phyloP scores from a whole-genome alignment of 2,797 vertebrate genomes.

The Carcharodon carcharias region DNA sequence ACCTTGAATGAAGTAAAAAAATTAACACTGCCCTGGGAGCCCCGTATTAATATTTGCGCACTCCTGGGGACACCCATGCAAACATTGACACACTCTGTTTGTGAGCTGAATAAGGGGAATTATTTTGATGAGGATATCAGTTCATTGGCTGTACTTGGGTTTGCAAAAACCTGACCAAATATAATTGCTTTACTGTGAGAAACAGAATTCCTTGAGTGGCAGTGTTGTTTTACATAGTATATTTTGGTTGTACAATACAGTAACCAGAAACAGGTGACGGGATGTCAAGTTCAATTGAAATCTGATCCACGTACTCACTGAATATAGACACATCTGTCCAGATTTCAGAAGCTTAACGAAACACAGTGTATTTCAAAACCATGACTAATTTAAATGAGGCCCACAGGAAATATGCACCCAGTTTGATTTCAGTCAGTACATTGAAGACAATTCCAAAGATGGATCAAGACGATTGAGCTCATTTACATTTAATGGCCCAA shows the following conservation, averaged over 20 bases:
- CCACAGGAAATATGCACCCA: neutral
- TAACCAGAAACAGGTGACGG: neutral
- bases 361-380: neutral
- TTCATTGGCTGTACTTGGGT: neutral
- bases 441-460: neutral
- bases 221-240: neutral
- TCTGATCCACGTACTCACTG: neutral
- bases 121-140: neutral
- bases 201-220: neutral
- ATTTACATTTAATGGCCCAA: neutral
- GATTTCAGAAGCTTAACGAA: neutral
- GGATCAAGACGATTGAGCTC: neutral
- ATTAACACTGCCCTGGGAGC: no score
- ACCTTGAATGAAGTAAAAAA: no score
- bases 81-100: neutral
- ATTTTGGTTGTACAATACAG: neutral
- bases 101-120: neutral
- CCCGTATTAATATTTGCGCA: no score
- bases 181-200: neutral
- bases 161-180: neutral
- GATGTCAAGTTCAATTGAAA: neutral
- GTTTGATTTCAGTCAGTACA: neutral
- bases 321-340: neutral
- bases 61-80: no score
- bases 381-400: neutral